These are phyloP conservation scores for Trichonephila clavipes DNA, from an alignment of 1,140 invertebrate genomes.

Conservation along the genomic window DNA sequence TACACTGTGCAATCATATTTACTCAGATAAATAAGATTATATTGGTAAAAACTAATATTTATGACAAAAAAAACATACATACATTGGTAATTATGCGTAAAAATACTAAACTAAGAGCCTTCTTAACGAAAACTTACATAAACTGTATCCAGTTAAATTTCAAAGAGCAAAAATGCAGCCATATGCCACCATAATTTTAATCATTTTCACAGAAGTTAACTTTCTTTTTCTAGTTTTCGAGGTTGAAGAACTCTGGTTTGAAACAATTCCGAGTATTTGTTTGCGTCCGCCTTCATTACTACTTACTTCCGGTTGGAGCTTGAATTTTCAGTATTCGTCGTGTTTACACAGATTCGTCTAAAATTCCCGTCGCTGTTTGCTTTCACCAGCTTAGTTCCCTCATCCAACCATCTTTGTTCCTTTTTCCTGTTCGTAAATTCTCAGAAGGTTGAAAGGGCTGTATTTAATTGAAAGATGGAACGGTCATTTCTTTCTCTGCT, in stretches of 20 bases:
- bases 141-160: background rate
- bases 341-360: constrained; percentile 39
- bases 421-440: constrained; percentile 16
- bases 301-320: constrained; percentile 15
- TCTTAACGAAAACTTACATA: background rate
- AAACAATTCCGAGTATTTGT: constrained; percentile 33
- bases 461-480: constrained; percentile 30
- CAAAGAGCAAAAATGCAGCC: background rate
- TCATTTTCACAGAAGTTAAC: background rate
- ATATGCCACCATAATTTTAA: background rate
- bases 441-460: background rate
- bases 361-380: constrained; percentile 42
- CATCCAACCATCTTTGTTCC: background rate
- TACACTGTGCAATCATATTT: too few species aligned
- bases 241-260: constrained; percentile 52
- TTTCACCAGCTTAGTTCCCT: constrained; percentile 32
- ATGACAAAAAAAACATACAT: too few species aligned
- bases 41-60: too few species aligned
- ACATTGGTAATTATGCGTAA: too few species aligned
- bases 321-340: constrained; percentile 39
- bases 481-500: background rate
- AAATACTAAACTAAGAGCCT: too few species aligned
- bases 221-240: background rate
- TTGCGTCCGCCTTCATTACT: constrained; percentile 15
- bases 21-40: too few species aligned